Evolutionary conservation across 2,888 invertebrate species (phyloP).

Genomic region (Seira sanloemensis): DNA sequence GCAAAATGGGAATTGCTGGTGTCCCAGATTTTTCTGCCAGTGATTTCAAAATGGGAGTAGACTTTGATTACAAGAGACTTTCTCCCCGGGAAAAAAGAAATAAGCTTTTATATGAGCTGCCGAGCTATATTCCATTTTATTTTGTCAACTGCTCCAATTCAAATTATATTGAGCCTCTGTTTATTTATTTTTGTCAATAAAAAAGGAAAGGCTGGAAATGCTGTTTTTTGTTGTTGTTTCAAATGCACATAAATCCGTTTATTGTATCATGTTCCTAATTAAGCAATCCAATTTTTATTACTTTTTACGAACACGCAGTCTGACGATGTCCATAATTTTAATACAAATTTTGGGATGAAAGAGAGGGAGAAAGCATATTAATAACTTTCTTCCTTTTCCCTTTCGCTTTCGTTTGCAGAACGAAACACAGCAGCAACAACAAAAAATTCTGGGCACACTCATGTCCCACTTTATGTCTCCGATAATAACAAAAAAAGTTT

Average conservation of each 20-base stretch:
- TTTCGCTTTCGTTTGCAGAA: neutral
- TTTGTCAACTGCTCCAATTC: too few relatives aligned
- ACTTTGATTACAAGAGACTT: neutral
- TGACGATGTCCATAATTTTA: neutral
- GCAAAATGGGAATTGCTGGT: neutral
- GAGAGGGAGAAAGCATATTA: too few relatives aligned
- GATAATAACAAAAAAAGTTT: neutral
- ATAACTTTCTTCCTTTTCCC: neutral
- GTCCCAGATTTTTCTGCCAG: neutral
- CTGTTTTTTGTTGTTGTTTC: too few relatives aligned
- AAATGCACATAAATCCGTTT: too few relatives aligned
- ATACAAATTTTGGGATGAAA: neutral
- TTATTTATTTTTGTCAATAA: too few relatives aligned
- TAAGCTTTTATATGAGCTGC: too few relatives aligned
- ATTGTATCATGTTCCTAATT: neutral
- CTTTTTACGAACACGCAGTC: neutral
- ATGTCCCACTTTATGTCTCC: neutral
- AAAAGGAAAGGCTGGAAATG: too few relatives aligned
- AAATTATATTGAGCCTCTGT: too few relatives aligned
- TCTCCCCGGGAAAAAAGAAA: neutral
- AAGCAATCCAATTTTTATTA: neutral
- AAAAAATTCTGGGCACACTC: neutral
- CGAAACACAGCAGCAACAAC: neutral
- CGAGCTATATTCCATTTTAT: too few relatives aligned
- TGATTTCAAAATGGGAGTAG: neutral